These are phyloP conservation scores for Pardalotus punctatus DNA, from an alignment of 2,113 vertebrate species.

Conservation along the genomic window DNA sequence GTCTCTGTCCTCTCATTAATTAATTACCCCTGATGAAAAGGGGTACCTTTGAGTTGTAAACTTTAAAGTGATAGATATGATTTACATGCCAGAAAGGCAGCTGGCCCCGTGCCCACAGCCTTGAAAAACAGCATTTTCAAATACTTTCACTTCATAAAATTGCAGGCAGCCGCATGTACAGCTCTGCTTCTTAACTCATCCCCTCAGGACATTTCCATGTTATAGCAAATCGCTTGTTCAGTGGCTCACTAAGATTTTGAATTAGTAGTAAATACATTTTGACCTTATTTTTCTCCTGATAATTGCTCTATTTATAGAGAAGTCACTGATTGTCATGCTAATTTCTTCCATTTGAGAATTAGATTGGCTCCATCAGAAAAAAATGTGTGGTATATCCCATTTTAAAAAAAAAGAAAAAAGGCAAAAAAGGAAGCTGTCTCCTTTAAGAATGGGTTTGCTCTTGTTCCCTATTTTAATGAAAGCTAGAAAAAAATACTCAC, in stretches of 20 bases:
- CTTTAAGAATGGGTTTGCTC: background rate
- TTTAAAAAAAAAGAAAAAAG: background rate
- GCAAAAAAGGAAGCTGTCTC: background rate
- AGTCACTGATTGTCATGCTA: background rate
- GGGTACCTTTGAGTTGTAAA: background rate
- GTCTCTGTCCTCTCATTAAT: background rate
- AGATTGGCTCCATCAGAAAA: background rate
- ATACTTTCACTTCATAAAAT: constrained; percentile 20
- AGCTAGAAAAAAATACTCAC: background rate
- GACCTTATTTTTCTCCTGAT: constrained; percentile 54
- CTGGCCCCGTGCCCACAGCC: background rate
- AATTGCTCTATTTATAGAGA: constrained; percentile 43
- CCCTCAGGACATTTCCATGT: constrained; percentile 37
- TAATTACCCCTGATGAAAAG: background rate
- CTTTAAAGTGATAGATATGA: background rate
- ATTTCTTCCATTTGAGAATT: background rate
- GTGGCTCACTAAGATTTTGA: constrained; percentile 49
- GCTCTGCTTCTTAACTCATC: constrained; percentile 28
- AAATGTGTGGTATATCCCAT: background rate
- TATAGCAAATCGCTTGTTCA: constrained; percentile 34
- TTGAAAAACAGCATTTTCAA: background rate
- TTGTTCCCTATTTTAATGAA: background rate
- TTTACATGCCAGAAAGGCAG: background rate
- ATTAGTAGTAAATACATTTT: constrained; percentile 55
- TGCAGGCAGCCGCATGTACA: background rate